A percentile compares a stretch with the other conserved stretches of the same genome.
Evolutionary conservation across 2,113 vertebrate species (phyloP).

Genomic region (Tympanuchus pallidicinctus): DNA sequence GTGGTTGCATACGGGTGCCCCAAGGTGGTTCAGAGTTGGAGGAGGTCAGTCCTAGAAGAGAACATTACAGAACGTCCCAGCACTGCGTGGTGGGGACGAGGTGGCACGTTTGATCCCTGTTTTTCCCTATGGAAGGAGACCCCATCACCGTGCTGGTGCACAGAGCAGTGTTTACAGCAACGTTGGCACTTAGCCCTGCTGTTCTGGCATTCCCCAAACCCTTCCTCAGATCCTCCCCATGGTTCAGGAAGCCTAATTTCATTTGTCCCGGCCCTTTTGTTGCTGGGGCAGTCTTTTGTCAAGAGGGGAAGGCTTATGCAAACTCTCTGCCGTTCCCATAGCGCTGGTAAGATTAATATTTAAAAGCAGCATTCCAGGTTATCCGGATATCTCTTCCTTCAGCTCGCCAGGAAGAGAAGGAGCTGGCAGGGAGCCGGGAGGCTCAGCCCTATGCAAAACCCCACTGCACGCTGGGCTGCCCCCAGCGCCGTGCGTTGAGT

Average conservation of each 20-base stretch:
- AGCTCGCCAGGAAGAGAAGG: neutral
- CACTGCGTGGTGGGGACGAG: too few species aligned
- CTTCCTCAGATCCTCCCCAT: neutral
- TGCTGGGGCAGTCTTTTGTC: neutral
- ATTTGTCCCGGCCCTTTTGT: rapidly evolving
- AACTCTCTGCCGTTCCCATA: neutral
- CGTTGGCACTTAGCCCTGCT: rapidly evolving
- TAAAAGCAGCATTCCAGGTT: neutral
- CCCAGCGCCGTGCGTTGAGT: neutral
- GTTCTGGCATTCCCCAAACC: rapidly evolving
- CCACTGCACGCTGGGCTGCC: neutral
- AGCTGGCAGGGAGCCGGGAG: neutral
- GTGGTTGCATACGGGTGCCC: too few species aligned
- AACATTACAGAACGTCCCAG: too few species aligned
- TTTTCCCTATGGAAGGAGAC: rapidly evolving
- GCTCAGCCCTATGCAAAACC: neutral
- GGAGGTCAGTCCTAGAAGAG: neutral
- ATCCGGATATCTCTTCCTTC: neutral
- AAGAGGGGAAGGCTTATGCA: neutral
- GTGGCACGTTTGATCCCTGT: rapidly evolving
- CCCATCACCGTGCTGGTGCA: neutral
- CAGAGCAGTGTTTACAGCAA: neutral
- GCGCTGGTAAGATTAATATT: neutral
- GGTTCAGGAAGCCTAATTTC: neutral
- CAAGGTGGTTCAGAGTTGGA: rapidly evolving